Percentiles rank a stretch among this genome's conserved stretches.
Evolutionary conservation across 1,140 invertebrate genomes (phyloP).

Genomic region (Anadara kagoshimensis): DNA sequence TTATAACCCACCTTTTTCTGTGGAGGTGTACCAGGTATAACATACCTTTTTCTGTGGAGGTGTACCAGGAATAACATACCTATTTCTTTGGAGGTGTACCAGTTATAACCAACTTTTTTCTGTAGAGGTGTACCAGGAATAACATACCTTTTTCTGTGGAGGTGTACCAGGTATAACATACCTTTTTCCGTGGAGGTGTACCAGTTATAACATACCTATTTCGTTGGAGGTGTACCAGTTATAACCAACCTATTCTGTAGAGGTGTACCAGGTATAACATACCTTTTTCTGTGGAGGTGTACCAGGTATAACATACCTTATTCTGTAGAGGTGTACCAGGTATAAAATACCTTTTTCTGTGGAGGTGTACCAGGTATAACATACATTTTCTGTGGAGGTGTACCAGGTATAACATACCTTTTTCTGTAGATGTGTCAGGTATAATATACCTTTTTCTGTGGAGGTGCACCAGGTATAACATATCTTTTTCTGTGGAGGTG

Average conservation of each 20-base stretch:
- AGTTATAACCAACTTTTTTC: slow-evolving; percentile 53
- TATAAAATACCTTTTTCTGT: too few species aligned
- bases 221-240: slow-evolving; percentile 65
- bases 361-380: background rate
- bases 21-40: slow-evolving; percentile 65
- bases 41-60: slow-evolving; percentile 7
- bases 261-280: background rate
- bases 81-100: background rate
- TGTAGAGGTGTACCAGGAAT: slow-evolving; percentile 65
- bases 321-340: slow-evolving; percentile 66
- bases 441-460: too few species aligned
- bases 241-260: too few species aligned
- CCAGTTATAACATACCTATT: slow-evolving; percentile 49
- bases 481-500: background rate
- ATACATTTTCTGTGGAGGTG: background rate
- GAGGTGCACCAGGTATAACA: background rate
- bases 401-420: slow-evolving; percentile 40
- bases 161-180: background rate
- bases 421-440: slow-evolving; percentile 67
- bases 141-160: background rate
- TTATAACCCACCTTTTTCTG: slow-evolving; percentile 56
- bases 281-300: background rate
- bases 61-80: background rate
- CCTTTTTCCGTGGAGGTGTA: background rate
- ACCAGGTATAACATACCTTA: slow-evolving; percentile 43